Percentiles rank a stretch among this genome's conserved stretches.
Evolutionary conservation across 2,797 vertebrate genomes (phyloP).

Genomic region (Ispidina picta): DNA sequence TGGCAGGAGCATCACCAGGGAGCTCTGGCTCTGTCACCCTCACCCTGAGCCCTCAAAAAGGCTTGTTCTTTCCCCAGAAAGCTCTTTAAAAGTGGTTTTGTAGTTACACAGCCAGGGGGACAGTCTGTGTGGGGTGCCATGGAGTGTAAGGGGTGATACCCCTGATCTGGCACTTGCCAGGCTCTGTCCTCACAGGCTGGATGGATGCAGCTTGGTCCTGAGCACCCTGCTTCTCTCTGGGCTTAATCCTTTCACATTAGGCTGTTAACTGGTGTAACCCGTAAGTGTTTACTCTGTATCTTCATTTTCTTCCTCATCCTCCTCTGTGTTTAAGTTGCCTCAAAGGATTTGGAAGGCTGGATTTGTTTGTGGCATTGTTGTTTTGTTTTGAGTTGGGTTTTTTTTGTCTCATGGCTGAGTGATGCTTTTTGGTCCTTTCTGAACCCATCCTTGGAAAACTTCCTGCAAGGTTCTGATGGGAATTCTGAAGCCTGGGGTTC

Average conservation of each 20-base stretch:
- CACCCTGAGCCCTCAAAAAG: neutral
- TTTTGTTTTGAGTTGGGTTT: too few species aligned
- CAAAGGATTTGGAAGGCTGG: too few species aligned
- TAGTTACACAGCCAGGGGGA: neutral
- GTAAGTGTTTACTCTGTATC: neutral
- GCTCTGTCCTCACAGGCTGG: neutral
- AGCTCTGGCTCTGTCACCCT: neutral
- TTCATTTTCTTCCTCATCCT: neutral
- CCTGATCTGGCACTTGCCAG: rapidly evolving
- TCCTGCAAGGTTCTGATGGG: rapidly evolving
- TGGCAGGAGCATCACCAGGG: rapidly evolving
- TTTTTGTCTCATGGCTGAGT: neutral
- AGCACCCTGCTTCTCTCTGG: neutral
- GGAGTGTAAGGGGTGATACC: neutral
- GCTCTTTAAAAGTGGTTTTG: neutral
- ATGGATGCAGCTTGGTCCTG: neutral
- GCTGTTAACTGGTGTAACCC: neutral
- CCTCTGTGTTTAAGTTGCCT: neutral
- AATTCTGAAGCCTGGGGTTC: neutral
- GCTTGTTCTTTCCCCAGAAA: neutral
- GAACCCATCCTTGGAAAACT: neutral
- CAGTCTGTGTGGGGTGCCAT: neutral
- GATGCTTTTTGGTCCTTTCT: neutral
- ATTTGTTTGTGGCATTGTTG: neutral
- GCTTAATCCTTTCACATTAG: neutral